These are phyloP conservation scores for Boulengeromyrus knoepffleri DNA, from an alignment of 2,113 vertebrate species.

Conservation along the genomic window DNA sequence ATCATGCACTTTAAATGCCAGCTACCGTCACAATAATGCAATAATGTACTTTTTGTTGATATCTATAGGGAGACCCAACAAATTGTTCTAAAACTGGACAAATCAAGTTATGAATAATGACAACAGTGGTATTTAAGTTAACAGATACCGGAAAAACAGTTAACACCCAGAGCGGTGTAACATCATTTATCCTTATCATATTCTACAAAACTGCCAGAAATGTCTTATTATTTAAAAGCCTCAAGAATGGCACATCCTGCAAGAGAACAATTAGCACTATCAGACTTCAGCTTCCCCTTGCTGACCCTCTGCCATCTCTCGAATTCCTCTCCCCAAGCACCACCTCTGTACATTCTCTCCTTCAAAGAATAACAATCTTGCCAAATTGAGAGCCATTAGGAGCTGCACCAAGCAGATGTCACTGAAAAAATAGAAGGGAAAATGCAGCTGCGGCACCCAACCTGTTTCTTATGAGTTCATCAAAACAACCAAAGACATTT, in stretches of 20 bases:
- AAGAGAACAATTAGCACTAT: not conserved
- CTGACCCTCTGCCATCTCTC: not conserved
- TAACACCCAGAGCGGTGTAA: not conserved
- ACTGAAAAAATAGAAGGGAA: not conserved
- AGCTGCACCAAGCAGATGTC: conserved; percentile 56
- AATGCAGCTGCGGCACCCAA: not conserved
- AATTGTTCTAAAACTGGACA: not conserved
- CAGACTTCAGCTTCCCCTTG: not conserved
- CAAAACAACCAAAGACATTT: not conserved
- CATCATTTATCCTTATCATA: not conserved
- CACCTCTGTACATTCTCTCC: conserved; percentile 45
- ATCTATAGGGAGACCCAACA: not conserved
- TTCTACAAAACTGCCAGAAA: not conserved
- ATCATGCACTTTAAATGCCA: not conserved
- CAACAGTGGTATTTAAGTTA: not conserved
- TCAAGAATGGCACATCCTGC: not conserved
- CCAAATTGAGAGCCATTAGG: conserved; percentile 49
- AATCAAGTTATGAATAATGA: not conserved
- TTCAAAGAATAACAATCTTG: conserved; percentile 51
- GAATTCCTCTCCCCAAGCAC: conserved; percentile 21
- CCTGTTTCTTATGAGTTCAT: not conserved
- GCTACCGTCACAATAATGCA: not conserved
- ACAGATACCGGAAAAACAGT: not conserved
- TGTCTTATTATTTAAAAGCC: not conserved
- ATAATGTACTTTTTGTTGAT: not conserved